Conservation (phyloP, 1,140 invertebrate genomes). For the Agraylea sexmaculata region DNA sequence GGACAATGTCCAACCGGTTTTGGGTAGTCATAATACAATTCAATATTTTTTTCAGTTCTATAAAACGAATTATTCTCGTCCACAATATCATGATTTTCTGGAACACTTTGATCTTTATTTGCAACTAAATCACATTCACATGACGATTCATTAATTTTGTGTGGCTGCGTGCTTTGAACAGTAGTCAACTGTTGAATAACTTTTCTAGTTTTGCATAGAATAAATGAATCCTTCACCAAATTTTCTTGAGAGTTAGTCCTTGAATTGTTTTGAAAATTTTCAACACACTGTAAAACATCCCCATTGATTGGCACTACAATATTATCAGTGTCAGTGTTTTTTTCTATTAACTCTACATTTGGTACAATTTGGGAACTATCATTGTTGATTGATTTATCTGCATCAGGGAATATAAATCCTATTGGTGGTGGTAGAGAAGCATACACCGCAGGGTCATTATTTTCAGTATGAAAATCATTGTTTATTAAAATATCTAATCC, state of each 20-base stretch:
- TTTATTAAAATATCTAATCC: constrained; percentile 20
- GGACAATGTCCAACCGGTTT: constrained; percentile 27
- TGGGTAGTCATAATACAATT: constrained; percentile 39
- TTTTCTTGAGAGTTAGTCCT: constrained; percentile 33
- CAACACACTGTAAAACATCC: no score
- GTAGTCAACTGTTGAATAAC: constrained; percentile 28
- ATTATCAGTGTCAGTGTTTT: neutral
- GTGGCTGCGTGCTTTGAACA: no score
- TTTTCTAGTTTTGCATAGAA: constrained; percentile 38
- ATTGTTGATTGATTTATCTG: neutral
- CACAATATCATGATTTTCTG: neutral
- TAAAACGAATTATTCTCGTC: constrained; percentile 25
- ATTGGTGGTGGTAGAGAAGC: constrained; percentile 17
- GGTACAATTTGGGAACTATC: constrained; percentile 16
- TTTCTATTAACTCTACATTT: constrained; percentile 8
- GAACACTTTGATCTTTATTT: no score
- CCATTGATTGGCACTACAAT: neutral
- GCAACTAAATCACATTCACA: no score
- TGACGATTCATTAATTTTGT: no score
- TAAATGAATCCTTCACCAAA: constrained; percentile 25
- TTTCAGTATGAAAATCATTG: constrained; percentile 17
- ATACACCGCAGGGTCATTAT: constrained; percentile 3
- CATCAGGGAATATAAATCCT: constrained; percentile 16
- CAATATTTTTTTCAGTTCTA: constrained; percentile 39
- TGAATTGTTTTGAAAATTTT: constrained; percentile 9